phyloP scores from a whole-genome alignment of 2,797 vertebrate species.

The Tenualosa thibaudeaui region DNA sequence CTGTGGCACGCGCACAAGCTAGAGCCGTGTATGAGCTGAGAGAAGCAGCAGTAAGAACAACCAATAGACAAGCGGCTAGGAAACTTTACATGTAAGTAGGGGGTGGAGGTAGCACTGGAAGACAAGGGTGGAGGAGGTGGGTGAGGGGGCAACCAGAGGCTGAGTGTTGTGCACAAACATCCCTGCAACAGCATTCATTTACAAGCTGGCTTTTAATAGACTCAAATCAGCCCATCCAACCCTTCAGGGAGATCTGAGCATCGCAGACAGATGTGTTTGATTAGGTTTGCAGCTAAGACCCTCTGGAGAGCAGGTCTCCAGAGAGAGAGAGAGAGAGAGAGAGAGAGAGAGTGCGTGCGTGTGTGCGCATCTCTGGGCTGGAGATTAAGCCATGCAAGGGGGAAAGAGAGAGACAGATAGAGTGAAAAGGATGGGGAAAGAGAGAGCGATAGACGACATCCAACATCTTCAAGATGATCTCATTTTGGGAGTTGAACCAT shows the following conservation, averaged over 20 bases:
- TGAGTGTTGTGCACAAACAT: background rate
- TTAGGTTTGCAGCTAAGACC: slow-evolving; percentile 10
- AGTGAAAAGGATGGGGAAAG: background rate
- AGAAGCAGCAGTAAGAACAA: background rate
- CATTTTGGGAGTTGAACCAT: background rate
- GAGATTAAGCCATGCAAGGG: slow-evolving; percentile 10
- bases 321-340: background rate
- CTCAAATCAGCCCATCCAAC: background rate
- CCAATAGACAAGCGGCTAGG: background rate
- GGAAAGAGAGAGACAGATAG: background rate
- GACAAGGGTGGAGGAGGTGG: too few relatives aligned
- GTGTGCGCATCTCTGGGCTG: background rate
- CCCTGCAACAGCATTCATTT: background rate
- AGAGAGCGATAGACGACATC: background rate
- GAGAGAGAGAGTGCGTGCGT: background rate
- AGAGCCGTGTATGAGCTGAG: background rate
- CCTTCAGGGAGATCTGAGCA: background rate
- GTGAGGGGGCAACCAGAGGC: background rate
- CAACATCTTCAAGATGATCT: background rate
- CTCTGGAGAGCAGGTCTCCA: background rate
- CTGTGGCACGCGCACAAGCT: background rate
- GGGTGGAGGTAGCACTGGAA: too few relatives aligned
- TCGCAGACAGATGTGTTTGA: slow-evolving; percentile 23
- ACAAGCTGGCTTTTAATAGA: slow-evolving; percentile 14
- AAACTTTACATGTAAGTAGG: background rate